phyloP scores from a whole-genome alignment of 2,113 vertebrate genomes.

The Cryptotis parvus region DNA sequence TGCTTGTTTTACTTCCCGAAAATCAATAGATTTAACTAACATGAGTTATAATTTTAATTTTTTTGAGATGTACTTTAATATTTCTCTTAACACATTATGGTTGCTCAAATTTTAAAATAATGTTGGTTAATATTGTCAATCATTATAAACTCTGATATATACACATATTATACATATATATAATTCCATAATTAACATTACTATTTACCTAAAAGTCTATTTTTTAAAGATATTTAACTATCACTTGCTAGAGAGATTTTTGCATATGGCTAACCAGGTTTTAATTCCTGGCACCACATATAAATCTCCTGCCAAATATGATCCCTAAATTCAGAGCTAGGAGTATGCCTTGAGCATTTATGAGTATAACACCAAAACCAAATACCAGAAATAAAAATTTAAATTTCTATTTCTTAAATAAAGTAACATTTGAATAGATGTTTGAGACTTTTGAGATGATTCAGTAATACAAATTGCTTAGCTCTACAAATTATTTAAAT shows the following conservation, averaged over 20 bases:
- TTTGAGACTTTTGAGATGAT: neutral
- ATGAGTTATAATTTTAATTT: neutral
- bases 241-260: neutral
- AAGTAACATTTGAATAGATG: neutral
- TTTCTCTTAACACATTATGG: neutral
- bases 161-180: neutral
- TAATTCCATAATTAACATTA: neutral
- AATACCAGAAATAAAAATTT: too few relatives aligned
- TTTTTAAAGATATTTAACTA: neutral
- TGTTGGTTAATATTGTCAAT: neutral
- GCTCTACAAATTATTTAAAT: neutral
- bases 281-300: too few relatives aligned
- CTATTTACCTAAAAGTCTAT: neutral
- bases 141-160: neutral
- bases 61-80: neutral
- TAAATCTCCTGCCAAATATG: too few relatives aligned
- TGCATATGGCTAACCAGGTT: too few relatives aligned
- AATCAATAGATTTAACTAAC: neutral
- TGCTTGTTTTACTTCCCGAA: neutral
- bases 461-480: neutral
- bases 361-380: too few relatives aligned
- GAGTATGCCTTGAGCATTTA: too few relatives aligned
- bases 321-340: too few relatives aligned
- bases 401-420: conserved; percentile 1
- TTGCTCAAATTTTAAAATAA: neutral